A percentile compares a stretch with the other conserved stretches of the same genome.
These are phyloP conservation scores for Strigops habroptila DNA, from an alignment of 2,113 vertebrate genomes.

Conservation along the genomic window DNA sequence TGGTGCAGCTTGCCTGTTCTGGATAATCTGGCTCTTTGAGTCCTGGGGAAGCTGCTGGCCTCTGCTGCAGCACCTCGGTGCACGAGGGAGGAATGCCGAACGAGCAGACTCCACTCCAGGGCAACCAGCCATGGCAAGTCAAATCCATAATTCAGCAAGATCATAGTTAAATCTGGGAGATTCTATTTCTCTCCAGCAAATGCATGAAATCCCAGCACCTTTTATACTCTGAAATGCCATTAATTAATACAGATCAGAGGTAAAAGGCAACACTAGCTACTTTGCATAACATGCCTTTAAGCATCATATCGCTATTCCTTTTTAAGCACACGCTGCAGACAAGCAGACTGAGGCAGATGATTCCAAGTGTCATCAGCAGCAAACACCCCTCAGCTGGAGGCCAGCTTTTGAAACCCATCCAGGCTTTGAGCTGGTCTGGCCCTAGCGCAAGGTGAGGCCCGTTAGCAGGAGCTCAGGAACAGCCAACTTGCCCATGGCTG, in stretches of 20 bases:
- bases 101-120: not conserved
- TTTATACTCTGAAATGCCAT: not conserved
- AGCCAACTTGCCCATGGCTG: not conserved
- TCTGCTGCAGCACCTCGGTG: not conserved
- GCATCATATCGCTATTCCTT: not conserved
- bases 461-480: not conserved
- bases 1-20: not conserved
- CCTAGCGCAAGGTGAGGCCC: not conserved
- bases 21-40: not conserved
- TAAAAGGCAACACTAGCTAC: not conserved
- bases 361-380: not conserved
- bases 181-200: not conserved
- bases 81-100: not conserved
- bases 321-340: not conserved
- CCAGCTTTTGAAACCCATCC: not conserved
- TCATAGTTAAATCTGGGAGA: not conserved
- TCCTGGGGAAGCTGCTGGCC: not conserved
- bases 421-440: not conserved
- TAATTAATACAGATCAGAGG: slow-evolving; percentile 25
- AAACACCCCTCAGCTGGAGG: not conserved
- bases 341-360: not conserved
- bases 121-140: not conserved
- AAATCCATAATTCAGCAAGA: slow-evolving; percentile 12
- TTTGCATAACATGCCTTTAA: not conserved
- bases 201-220: not conserved